Conservation (phyloP, 2,797 vertebrate species). For the Cossypha polioptera region DNA sequence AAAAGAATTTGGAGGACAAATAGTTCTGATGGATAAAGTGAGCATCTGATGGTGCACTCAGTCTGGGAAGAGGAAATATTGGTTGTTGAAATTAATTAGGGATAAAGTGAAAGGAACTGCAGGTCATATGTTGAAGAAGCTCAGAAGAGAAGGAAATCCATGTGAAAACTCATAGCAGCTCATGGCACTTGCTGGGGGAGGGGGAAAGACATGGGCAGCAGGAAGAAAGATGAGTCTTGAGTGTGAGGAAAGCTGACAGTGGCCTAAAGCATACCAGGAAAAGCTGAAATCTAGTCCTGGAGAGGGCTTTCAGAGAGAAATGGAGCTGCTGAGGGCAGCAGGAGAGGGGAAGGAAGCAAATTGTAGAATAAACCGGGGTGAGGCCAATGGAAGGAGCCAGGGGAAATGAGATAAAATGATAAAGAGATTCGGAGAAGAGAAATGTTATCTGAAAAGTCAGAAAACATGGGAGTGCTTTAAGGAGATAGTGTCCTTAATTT, state of each 20-base stretch:
- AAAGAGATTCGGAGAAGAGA: neutral
- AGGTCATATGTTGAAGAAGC: neutral
- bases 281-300: neutral
- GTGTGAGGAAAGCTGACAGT: constrained; percentile 33
- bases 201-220: neutral
- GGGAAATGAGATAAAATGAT: constrained; percentile 14
- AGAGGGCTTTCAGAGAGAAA: constrained; percentile 18
- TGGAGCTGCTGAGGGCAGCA: neutral
- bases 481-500: constrained; percentile 4
- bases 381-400: neutral
- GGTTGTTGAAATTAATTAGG: neutral
- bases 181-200: neutral
- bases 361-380: neutral
- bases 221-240: constrained; percentile 4
- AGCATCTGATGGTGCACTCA: neutral
- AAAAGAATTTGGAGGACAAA: neutral
- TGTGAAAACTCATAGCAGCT: neutral
- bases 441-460: constrained; percentile 21
- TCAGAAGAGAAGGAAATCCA: neutral
- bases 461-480: neutral
- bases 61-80: neutral
- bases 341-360: neutral
- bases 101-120: neutral
- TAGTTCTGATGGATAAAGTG: neutral
- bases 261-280: constrained; percentile 11